Percentiles rank a stretch among this genome's conserved stretches.
Conservation (phyloP, 1,140 invertebrate genomes). For the Musca domestica region DNA sequence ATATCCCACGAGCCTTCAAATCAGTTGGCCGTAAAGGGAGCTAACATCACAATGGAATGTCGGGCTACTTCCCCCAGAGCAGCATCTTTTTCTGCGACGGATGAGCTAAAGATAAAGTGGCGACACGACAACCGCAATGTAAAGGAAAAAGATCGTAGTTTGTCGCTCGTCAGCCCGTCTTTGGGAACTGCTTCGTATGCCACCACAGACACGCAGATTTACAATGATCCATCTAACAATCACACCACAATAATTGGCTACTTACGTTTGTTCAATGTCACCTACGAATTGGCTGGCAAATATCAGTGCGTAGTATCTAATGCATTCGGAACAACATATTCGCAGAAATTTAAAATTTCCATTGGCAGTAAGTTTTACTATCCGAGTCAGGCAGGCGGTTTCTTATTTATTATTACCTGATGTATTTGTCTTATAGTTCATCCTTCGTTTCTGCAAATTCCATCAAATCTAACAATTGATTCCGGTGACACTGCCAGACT, state of each 20-base stretch:
- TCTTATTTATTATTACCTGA: no score
- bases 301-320: slow-evolving; percentile 94
- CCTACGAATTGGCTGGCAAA: slow-evolving; percentile 67
- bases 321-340: slow-evolving; percentile 86
- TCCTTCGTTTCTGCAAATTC: slow-evolving; percentile 83
- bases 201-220: slow-evolving; percentile 45
- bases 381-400: no score
- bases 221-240: slow-evolving; percentile 43
- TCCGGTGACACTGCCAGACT: slow-evolving; percentile 83
- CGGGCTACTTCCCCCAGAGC: slow-evolving; percentile 66
- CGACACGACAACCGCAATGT: slow-evolving; percentile 81
- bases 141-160: slow-evolving; percentile 39
- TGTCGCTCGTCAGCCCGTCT: not conserved
- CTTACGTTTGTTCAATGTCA: slow-evolving; percentile 42
- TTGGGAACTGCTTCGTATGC: slow-evolving; percentile 31
- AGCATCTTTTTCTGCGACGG: slow-evolving; percentile 52
- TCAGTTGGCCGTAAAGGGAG: slow-evolving; percentile 79
- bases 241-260: slow-evolving; percentile 47
- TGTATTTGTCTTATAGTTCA: slow-evolving; percentile 62
- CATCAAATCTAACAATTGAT: slow-evolving; percentile 78
- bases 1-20: slow-evolving; percentile 78
- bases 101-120: slow-evolving; percentile 78
- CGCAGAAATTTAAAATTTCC: slow-evolving; percentile 78
- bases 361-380: slow-evolving; percentile 67
- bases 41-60: slow-evolving; percentile 78